Evolutionary conservation across 2,888 invertebrate species (phyloP), one percentile per base, ranked within the genome.

Genomic region (Apoda limacodes): DNA sequence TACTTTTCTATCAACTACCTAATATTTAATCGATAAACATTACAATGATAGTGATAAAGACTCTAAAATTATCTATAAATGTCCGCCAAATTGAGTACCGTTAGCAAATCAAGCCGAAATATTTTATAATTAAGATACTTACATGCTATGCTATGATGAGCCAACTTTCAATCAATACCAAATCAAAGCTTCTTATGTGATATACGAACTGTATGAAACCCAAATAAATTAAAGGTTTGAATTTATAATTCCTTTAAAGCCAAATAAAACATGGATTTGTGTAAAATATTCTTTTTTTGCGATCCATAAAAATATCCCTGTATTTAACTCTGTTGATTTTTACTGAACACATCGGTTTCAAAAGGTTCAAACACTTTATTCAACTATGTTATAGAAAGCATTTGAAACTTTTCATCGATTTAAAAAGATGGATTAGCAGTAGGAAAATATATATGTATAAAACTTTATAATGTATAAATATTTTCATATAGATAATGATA

Each of bases 131-230:
- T 13, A 25, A 14, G 4, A 17, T 6, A 17, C 7, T 7, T 5
- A 17, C 7, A 17, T 17, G 7, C 5, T 46, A 48, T 45, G 50
- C 63, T 67, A 66, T 57, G 56, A 53, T 63, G 61, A 66, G 63
- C 68, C 66, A 62, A 64, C 69, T 61, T 66, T 60, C 66, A 66
- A 69, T 69, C 74, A 67, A 60, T 66, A 62, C 61, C 66, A 76
- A 76, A 80, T 76, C 78, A 78, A 76, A 80, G 78, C 78, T 78
- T 78, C 74, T 72, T n/a, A n/a, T n/a, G n/a, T n/a, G n/a, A n/a
- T n/a, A n/a, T n/a, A n/a, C n/a, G n/a, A n/a, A n/a, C n/a, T n/a
- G n/a, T n/a, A n/a, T n/a, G n/a, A n/a, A n/a, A n/a, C n/a, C n/a
- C n/a, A n/a, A n/a, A n/a, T n/a, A n/a, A n/a, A n/a, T n/a, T n/a